These are phyloP conservation scores for Epizoanthus scotinus DNA, from an alignment of 92 coral and sea anemone genomes.

Conservation along the genomic window DNA sequence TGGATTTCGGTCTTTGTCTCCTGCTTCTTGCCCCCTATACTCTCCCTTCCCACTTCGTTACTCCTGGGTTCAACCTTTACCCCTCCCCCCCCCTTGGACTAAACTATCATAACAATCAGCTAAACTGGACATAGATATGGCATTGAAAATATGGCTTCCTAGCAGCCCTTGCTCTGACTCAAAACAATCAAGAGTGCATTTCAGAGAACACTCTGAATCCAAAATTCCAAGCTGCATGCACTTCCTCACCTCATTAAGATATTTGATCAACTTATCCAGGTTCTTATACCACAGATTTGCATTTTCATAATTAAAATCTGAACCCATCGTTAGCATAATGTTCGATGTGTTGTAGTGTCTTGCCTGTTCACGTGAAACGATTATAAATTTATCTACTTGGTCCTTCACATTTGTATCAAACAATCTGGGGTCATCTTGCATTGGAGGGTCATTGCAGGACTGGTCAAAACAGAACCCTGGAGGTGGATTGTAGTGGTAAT, in stretches of 20 bases:
- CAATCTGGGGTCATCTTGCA: conserved; percentile 78
- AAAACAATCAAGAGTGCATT: no score
- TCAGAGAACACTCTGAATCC: no score
- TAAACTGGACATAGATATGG: no score
- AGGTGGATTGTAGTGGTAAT: conserved; percentile 82
- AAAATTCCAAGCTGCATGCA: background rate
- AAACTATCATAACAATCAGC: no score
- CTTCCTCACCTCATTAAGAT: conserved; percentile 68
- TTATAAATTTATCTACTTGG: conserved; percentile 64
- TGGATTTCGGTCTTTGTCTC: no score
- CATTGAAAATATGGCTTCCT: no score
- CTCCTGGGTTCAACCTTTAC: no score
- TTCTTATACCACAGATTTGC: conserved; percentile 89
- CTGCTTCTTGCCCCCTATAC: no score
- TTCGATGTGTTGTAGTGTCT: conserved; percentile 75
- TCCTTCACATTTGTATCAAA: conserved; percentile 73
- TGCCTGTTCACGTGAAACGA: conserved; percentile 67
- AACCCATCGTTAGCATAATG: conserved; percentile 90
- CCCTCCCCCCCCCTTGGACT: no score
- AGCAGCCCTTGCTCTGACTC: no score
- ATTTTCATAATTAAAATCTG: conserved; percentile 86
- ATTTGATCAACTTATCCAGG: conserved; percentile 78
- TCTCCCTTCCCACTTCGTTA: no score
- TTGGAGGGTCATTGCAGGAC: conserved; percentile 74
- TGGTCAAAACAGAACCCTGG: conserved; percentile 88